These are phyloP conservation scores for Mechanitis mazaeus DNA, from an alignment of 2,888 invertebrate genomes.

Conservation along the genomic window DNA sequence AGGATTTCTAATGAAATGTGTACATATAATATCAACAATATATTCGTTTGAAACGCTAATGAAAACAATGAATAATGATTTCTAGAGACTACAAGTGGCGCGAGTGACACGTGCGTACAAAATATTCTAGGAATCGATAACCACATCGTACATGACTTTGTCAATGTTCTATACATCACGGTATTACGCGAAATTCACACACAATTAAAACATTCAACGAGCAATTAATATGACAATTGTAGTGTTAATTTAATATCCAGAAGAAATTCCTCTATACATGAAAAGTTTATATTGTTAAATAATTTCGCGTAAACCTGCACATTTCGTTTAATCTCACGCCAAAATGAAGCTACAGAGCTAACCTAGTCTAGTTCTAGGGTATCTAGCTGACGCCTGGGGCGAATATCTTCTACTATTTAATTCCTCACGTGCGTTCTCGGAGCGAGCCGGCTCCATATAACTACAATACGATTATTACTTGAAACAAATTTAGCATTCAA, in stretches of 20 bases:
- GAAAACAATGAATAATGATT: background rate
- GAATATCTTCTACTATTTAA: conserved; percentile 53
- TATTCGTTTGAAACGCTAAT: background rate
- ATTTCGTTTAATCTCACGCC: background rate
- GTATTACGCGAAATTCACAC: conserved; percentile 8
- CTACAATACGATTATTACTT: conserved; percentile 50
- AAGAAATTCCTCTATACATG: background rate
- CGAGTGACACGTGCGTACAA: conserved; percentile 36
- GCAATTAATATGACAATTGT: background rate
- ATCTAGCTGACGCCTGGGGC: conserved; percentile 43
- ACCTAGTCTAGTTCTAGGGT: conserved; percentile 59
- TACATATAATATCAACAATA: conserved; percentile 4
- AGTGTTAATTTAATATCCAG: background rate
- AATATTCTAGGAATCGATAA: conserved; percentile 22
- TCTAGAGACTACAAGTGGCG: conserved; percentile 29
- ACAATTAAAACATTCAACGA: background rate
- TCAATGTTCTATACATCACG: conserved; percentile 12
- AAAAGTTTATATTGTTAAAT: background rate
- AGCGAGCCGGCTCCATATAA: conserved; percentile 58
- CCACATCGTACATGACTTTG: conserved; percentile 20
- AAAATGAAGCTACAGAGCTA: conserved; percentile 30
- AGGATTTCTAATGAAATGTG: conserved; percentile 15
- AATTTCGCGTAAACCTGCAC: conserved; percentile 1
- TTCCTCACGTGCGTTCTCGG: conserved; percentile 70
- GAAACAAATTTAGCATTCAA: conserved; percentile 34